phyloP scores from a whole-genome alignment of 30 jellyfish, hydroid and myxozoan genomes.

The Turritopsis rubra region DNA sequence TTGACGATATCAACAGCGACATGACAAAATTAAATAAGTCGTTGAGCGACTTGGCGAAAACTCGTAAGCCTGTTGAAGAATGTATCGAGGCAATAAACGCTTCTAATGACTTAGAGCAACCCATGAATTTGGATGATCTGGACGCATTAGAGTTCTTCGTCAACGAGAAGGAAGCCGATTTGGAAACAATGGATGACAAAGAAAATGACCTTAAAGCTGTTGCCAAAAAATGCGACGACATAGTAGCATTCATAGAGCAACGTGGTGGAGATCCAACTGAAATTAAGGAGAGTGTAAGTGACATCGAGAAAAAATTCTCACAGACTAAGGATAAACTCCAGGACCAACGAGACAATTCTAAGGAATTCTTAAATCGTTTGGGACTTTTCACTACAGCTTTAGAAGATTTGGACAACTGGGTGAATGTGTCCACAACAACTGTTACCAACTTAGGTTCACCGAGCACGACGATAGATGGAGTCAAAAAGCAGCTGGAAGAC shows the following conservation, averaged over 20 bases:
- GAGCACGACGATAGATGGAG: slow-evolving; percentile 49
- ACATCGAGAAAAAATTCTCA: slow-evolving; percentile 47
- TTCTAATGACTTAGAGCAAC: slow-evolving; percentile 52
- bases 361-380: slow-evolving; percentile 43
- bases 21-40: slow-evolving; percentile 43
- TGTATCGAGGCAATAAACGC: slow-evolving; percentile 42
- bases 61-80: slow-evolving; percentile 80
- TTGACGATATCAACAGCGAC: slow-evolving; percentile 40
- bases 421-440: slow-evolving; percentile 45
- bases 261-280: slow-evolving; percentile 53
- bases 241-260: slow-evolving; percentile 43
- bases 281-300: slow-evolving; percentile 35
- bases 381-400: slow-evolving; percentile 47
- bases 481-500: slow-evolving; percentile 61
- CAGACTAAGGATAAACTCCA: slow-evolving; percentile 36
- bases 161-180: slow-evolving; percentile 55
- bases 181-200: slow-evolving; percentile 49
- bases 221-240: slow-evolving; percentile 60
- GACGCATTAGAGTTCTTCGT: slow-evolving; percentile 54
- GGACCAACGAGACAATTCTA: slow-evolving; percentile 48
- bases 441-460: slow-evolving; percentile 49
- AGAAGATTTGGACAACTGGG: slow-evolving; percentile 71
- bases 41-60: slow-evolving; percentile 38
- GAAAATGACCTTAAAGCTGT: slow-evolving; percentile 46
- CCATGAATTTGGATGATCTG: slow-evolving; percentile 60